Base-by-base conservation (phyloP, 2,888 invertebrate genomes). In the Lasioglossum calceatum region DNA sequence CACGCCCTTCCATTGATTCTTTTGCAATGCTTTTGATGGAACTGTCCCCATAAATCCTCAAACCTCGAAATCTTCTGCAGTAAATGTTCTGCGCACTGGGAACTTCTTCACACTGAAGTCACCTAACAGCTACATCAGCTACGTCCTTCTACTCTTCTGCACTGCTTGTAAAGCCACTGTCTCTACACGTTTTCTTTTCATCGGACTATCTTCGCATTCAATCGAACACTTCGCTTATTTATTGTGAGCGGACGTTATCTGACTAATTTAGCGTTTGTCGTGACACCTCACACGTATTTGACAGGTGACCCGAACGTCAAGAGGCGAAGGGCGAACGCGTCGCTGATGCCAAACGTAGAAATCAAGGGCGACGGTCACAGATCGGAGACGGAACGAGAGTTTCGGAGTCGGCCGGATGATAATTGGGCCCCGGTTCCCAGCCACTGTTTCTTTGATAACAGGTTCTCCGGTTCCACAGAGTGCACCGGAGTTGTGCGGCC, bases 391-490 rank as follows among this genome's bases (percentile, higher is more conserved):
- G 16, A 77, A 82, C 79, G 79, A 64, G 80, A 72, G 74, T 84
- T 80, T 42, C 81, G 84, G 76, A 83, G 85, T 75, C 83, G 87
- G 39, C 81, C 77, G 90, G 87, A 91, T 92, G 92, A 92, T 94
- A 93, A 93, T 94, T 93, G 91, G 90, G 90, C 90, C 89, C 90
- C 85, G 93, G 91, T 91, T 91, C 84, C 82, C 90, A 92, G 91
- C 92, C 92, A 93, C 93, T 89, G 93, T 93, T 91, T 89, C 91
- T 90, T 91, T 93, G 93, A 93, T 93, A 93, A 94, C 93, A 92
- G 91, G 91, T 93, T 93, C 93, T 92, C 92, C 89, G 89, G 90
- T 93, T 93, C 91, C 87, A 71, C 88, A 36, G 70, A 70, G 92
- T 87, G 88, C 89, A 87, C 79, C 70, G 70, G 70, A 39, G 70